phyloP scores from a whole-genome alignment of 1,140 invertebrate species.

The Drosophila truncata region DNA sequence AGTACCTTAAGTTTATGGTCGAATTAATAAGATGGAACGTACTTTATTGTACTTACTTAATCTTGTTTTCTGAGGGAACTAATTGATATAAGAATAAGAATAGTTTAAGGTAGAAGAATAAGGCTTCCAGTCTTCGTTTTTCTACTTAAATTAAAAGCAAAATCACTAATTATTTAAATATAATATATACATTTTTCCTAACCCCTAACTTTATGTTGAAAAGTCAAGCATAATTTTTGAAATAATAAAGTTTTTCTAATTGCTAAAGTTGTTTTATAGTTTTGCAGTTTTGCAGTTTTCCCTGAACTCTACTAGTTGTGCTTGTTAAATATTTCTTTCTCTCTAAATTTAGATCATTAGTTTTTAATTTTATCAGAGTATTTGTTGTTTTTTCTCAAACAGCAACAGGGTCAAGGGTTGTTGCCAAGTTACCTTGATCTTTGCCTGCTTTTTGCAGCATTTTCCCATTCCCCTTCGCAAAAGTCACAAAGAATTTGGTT shows the following conservation, averaged over 20 bases:
- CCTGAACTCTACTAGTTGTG: not conserved
- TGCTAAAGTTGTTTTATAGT: not conserved
- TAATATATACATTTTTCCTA: not conserved
- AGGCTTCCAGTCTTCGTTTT: not conserved
- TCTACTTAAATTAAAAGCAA: not conserved
- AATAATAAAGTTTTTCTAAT: not conserved
- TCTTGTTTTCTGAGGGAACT: not conserved
- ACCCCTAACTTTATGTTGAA: not conserved
- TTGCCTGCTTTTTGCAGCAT: constrained; percentile 14
- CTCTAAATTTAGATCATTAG: not conserved
- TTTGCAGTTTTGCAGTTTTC: not conserved
- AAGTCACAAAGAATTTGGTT: constrained; percentile 33
- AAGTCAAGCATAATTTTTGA: not conserved
- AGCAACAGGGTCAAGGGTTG: constrained; percentile 31
- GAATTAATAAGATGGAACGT: not conserved
- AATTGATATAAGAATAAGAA: constrained; percentile 1
- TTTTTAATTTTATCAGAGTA: not conserved
- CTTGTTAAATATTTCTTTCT: not conserved
- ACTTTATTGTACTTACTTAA: not conserved
- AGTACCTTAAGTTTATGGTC: not conserved
- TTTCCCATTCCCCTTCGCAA: constrained; percentile 5
- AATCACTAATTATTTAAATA: not conserved
- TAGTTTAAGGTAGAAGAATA: not conserved
- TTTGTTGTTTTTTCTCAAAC: not conserved
- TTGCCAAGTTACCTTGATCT: constrained; percentile 31